These are phyloP conservation scores for Pelodiscus sinensis DNA, from an alignment of 2,113 vertebrate genomes.

Conservation along the genomic window DNA sequence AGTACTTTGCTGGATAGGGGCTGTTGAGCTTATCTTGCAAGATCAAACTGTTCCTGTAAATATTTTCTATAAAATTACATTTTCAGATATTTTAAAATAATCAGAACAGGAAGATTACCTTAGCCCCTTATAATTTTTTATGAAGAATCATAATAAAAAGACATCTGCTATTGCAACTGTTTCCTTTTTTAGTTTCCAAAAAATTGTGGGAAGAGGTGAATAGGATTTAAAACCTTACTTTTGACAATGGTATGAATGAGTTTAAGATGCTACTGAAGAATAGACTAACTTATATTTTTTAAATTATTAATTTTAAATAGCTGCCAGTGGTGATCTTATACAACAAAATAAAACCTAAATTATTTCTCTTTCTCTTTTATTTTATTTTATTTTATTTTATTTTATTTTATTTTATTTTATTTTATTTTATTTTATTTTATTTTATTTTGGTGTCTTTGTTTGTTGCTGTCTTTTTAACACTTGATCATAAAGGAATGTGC, in stretches of 20 bases:
- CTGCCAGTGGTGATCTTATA: not conserved
- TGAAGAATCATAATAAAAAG: not conserved
- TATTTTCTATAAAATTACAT: not conserved
- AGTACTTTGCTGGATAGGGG: not conserved
- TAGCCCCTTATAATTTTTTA: not conserved
- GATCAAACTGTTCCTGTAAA: not conserved
- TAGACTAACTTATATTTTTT: not conserved
- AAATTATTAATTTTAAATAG: not conserved
- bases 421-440: no score
- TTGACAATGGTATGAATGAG: not conserved
- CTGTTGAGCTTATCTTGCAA: not conserved
- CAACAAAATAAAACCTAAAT: not conserved
- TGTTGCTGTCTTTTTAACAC: not conserved
- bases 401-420: no score
- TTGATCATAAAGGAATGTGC: slow-evolving; percentile 89
- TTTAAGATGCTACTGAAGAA: not conserved
- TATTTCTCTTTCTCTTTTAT: slow-evolving; percentile 1
- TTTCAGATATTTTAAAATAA: not conserved
- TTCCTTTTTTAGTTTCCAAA: not conserved
- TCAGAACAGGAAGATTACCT: not conserved
- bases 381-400: no score
- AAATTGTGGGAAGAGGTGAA: not conserved
- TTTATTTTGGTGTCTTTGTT: slow-evolving; percentile 2
- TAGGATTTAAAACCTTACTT: not conserved
- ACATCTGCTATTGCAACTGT: not conserved